Percentiles rank a stretch among this genome's conserved stretches.
These are phyloP conservation scores for Lacanobia wlatinum DNA, from an alignment of 2,888 invertebrate genomes.

Conservation along the genomic window DNA sequence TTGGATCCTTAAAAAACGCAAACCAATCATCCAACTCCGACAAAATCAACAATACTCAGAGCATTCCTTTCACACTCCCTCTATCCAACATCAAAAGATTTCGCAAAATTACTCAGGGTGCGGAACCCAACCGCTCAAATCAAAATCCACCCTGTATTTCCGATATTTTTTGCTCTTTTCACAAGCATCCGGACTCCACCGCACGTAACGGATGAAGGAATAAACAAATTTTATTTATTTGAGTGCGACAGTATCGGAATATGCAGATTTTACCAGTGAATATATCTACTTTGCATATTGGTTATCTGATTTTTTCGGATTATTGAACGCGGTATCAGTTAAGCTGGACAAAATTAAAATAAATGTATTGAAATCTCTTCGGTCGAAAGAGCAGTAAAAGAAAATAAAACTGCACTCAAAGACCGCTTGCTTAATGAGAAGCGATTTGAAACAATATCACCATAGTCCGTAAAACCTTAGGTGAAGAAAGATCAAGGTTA, in stretches of 20 bases:
- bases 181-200: conserved; percentile 36
- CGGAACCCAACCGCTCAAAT: conserved; percentile 23
- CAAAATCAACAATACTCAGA: not conserved
- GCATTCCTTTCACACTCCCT: not conserved
- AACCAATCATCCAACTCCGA: not conserved
- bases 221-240: conserved; percentile 43
- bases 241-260: conserved; percentile 39
- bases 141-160: conserved; percentile 23
- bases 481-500: too few relatives aligned
- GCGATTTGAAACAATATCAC: too few relatives aligned
- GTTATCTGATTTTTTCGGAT: not conserved
- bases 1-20: not conserved
- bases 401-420: too few relatives aligned
- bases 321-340: not conserved
- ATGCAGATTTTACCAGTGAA: conserved; percentile 34
- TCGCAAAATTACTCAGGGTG: conserved; percentile 1
- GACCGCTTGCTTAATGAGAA: too few relatives aligned
- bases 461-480: too few relatives aligned
- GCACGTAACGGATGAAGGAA: conserved; percentile 28
- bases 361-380: not conserved
- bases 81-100: conserved; percentile 7
- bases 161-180: conserved; percentile 40
- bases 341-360: not conserved
- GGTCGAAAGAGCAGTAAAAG: too few relatives aligned
- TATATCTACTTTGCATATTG: conserved; percentile 39